Conservation (phyloP, 1,140 invertebrate genomes). For the Temnothorax curvispinosus region DNA sequence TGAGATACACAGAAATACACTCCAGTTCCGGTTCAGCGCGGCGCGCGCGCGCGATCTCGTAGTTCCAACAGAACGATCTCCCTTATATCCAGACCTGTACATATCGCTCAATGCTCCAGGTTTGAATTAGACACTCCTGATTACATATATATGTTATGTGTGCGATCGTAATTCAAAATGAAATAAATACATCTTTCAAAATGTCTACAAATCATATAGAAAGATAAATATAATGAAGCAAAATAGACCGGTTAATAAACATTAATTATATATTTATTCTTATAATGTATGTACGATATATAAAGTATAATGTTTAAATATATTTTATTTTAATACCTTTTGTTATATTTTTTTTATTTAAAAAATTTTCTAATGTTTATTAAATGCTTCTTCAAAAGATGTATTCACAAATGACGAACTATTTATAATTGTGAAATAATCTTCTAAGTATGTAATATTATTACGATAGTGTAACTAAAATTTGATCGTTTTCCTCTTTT, state of each 20-base stretch:
- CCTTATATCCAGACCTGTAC: conserved; percentile 62
- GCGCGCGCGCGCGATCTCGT: conserved; percentile 63
- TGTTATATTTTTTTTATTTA: not conserved
- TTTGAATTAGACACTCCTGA: conserved; percentile 34
- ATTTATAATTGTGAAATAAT: not conserved
- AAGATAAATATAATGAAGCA: not conserved
- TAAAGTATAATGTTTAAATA: not conserved
- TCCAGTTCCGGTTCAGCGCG: conserved; percentile 80
- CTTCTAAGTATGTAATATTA: not conserved
- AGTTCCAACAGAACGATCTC: conserved; percentile 77
- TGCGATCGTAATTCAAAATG: not conserved
- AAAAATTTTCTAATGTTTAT: not conserved
- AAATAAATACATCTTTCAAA: not conserved
- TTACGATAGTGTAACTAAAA: not conserved
- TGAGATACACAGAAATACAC: conserved; percentile 86
- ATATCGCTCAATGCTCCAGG: conserved; percentile 56
- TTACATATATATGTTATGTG: not conserved
- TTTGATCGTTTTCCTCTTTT: not conserved
- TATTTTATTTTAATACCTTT: conserved; percentile 3
- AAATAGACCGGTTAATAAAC: not conserved
- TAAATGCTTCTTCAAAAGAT: not conserved
- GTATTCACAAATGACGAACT: not conserved
- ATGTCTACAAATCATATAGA: not conserved
- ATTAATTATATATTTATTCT: not conserved
- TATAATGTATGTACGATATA: not conserved